Percentiles rank a stretch among this genome's conserved stretches.
phyloP scores from a whole-genome alignment of 2,113 vertebrate genomes.

The Isichthys henryi region DNA sequence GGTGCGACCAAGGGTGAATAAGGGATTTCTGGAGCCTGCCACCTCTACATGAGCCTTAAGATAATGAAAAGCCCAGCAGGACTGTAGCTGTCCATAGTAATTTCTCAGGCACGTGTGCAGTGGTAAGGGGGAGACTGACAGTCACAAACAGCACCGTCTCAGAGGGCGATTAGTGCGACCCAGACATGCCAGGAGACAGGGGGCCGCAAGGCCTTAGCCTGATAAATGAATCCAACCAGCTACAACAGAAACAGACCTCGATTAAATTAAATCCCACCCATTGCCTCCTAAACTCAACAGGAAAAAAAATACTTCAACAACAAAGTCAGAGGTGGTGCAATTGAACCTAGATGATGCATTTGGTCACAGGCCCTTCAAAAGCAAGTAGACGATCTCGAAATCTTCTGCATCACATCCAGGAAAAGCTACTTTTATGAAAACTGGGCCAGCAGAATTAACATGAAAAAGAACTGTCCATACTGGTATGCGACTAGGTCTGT shows the following conservation, averaged over 20 bases:
- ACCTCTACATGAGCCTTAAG: neutral
- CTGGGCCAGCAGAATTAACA: neutral
- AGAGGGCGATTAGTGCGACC: conserved; percentile 5
- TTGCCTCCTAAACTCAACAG: neutral
- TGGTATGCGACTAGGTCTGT: neutral
- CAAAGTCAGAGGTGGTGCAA: neutral
- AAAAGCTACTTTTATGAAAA: neutral
- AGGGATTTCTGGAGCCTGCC: neutral
- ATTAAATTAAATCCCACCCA: neutral
- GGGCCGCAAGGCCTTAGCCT: neutral
- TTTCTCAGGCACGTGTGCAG: neutral
- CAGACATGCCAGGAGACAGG: neutral
- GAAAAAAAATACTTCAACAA: neutral
- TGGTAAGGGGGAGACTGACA: neutral
- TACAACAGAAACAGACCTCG: neutral
- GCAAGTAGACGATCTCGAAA: neutral
- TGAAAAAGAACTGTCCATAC: neutral
- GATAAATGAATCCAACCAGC: conserved; percentile 6
- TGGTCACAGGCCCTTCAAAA: neutral
- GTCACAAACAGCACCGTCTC: conserved; percentile 1
- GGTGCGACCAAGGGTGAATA: neutral
- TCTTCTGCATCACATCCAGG: neutral
- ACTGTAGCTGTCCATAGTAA: neutral
- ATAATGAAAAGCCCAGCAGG: neutral
- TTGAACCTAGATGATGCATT: neutral